A percentile compares a stretch with the other conserved stretches of the same genome.
Conservation (phyloP, 2,797 vertebrate genomes). For the Monodelphis domestica region DNA sequence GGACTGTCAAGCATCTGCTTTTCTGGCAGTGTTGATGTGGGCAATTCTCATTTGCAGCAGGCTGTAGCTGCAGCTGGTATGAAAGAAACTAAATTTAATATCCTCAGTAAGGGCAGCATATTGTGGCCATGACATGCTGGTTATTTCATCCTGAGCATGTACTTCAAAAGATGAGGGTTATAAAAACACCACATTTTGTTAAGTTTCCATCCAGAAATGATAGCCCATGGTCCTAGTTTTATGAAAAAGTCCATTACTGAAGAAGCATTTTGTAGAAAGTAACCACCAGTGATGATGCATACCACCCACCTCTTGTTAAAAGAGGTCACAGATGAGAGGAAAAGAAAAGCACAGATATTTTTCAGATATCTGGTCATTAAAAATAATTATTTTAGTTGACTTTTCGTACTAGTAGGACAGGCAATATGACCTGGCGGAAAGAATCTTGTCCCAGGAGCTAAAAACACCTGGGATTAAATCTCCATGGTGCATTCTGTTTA, state of each 20-base stretch:
- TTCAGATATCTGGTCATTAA: background rate
- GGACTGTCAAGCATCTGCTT: slow-evolving; percentile 28
- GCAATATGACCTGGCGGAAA: background rate
- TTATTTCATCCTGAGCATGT: slow-evolving; percentile 26
- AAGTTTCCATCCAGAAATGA: slow-evolving; percentile 49
- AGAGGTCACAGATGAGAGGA: background rate
- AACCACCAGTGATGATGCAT: background rate
- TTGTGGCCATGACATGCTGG: slow-evolving; percentile 9
- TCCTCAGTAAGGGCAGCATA: background rate
- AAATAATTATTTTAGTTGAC: background rate
- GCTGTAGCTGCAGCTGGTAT: slow-evolving; percentile 48
- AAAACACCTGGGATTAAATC: background rate
- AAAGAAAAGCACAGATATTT: background rate
- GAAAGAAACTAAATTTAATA: slow-evolving; percentile 39
- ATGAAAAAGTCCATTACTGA: slow-evolving; percentile 7
- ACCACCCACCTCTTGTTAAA: background rate
- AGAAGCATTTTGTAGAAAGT: background rate
- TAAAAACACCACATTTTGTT: slow-evolving; percentile 1
- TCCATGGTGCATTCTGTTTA: background rate
- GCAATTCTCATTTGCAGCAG: slow-evolving; percentile 18
- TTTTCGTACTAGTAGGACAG: background rate
- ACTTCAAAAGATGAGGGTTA: slow-evolving; percentile 25
- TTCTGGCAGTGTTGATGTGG: slow-evolving; percentile 33
- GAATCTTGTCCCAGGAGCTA: background rate
- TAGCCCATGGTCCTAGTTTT: slow-evolving; percentile 21